These are phyloP conservation scores for Lymantria dispar DNA, from an alignment of 2,888 invertebrate species.

Conservation along the genomic window DNA sequence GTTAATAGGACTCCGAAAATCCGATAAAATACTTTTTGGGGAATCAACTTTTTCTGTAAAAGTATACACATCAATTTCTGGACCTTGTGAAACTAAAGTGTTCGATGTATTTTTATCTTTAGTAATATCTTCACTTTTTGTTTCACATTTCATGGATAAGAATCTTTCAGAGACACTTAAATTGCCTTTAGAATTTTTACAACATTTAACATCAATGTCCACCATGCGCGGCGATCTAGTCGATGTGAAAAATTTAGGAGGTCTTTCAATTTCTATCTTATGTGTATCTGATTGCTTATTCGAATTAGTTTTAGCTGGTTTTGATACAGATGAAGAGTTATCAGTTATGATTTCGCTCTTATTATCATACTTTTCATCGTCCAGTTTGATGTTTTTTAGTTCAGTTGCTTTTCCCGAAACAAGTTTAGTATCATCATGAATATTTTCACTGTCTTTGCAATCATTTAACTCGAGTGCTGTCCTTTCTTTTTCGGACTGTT, in stretches of 20 bases:
- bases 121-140: slow-evolving; percentile 55
- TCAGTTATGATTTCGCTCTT: slow-evolving; percentile 30
- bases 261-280: slow-evolving; percentile 67
- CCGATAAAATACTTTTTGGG: slow-evolving; percentile 72
- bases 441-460: slow-evolving; percentile 21
- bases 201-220: slow-evolving; percentile 74
- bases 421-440: slow-evolving; percentile 9
- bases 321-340: slow-evolving; percentile 8
- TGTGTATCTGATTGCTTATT: slow-evolving; percentile 47
- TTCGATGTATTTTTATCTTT: slow-evolving; percentile 61
- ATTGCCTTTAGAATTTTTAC: slow-evolving; percentile 74
- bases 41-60: slow-evolving; percentile 78
- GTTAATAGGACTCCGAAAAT: slow-evolving; percentile 64
- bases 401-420: slow-evolving; percentile 10
- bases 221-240: slow-evolving; percentile 67
- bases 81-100: slow-evolving; percentile 64
- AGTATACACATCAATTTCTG: slow-evolving; percentile 75
- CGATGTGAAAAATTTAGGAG: slow-evolving; percentile 75
- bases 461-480: slow-evolving; percentile 16
- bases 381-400: slow-evolving; percentile 9
- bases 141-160: slow-evolving; percentile 65
- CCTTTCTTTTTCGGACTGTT: slow-evolving; percentile 25
- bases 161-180: slow-evolving; percentile 72
- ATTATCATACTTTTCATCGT: slow-evolving; percentile 25
- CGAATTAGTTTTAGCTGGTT: slow-evolving; percentile 26